Evolutionary conservation across 2,888 invertebrate species (phyloP).

Genomic region (Meloe dianella): DNA sequence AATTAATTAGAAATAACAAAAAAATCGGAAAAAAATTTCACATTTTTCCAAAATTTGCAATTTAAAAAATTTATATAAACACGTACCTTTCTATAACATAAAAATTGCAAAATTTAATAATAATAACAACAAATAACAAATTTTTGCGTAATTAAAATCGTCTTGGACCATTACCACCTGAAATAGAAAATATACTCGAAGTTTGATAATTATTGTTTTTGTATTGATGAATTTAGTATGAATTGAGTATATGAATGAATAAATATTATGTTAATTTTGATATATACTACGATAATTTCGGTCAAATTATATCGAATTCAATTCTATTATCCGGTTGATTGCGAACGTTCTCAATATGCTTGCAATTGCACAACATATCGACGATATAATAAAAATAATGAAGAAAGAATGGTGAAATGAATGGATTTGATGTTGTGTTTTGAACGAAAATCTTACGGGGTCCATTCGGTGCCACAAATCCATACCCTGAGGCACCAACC

Average conservation of each 20-base stretch:
- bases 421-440: not conserved
- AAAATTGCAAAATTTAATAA: not conserved
- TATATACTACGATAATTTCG: not conserved
- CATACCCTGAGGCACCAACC: slow-evolving; percentile 83
- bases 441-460: slow-evolving; percentile 63
- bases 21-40: not conserved
- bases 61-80: not conserved
- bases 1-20: not conserved
- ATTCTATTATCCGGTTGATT: slow-evolving; percentile 2
- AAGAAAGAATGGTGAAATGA: not conserved
- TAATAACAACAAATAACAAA: not conserved
- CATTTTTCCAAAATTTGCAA: not conserved
- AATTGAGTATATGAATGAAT: not conserved
- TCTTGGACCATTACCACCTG: not conserved
- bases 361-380: not conserved
- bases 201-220: slow-evolving; percentile 10
- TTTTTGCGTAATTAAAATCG: slow-evolving; percentile 7
- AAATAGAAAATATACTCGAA: not conserved
- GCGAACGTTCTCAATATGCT: not conserved
- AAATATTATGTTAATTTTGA: not conserved
- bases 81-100: not conserved
- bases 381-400: not conserved
- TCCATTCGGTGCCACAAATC: slow-evolving; percentile 79
- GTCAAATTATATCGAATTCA: not conserved
- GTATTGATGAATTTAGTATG: slow-evolving; percentile 5